phyloP scores from a whole-genome alignment of 2,113 vertebrate species.

The Urocynchramus pylzowi region DNA sequence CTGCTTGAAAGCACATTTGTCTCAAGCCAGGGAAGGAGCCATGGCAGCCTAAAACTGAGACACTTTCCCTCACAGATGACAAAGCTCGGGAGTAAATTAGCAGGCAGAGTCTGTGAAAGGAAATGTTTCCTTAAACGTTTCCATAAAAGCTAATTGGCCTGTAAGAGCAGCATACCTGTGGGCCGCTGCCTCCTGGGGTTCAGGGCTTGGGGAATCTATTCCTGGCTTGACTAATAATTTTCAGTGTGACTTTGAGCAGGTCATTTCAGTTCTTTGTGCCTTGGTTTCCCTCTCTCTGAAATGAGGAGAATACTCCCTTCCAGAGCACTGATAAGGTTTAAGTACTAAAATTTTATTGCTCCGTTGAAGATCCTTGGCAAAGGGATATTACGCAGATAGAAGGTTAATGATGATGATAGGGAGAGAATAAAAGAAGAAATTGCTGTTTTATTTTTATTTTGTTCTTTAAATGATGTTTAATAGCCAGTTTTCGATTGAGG shows the following conservation, averaged over 20 bases:
- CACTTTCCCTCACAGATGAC: background rate
- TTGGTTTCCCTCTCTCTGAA: conserved; percentile 23
- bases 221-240: conserved; percentile 12
- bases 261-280: conserved; percentile 45
- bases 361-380: conserved; percentile 15
- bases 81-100: conserved; percentile 45
- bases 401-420: conserved; percentile 56
- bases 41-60: background rate
- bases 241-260: conserved; percentile 34
- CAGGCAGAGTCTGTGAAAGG: conserved; percentile 42
- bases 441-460: conserved; percentile 62
- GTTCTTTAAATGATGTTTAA: conserved; percentile 61
- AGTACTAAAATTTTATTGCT: conserved; percentile 54
- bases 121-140: conserved; percentile 50
- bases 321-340: conserved; percentile 12
- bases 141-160: conserved; percentile 59
- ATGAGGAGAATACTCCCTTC: background rate
- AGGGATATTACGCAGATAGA: conserved; percentile 42
- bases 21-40: background rate
- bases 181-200: background rate
- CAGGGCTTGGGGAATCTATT: background rate
- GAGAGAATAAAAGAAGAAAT: conserved; percentile 53
- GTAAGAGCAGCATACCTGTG: conserved; percentile 24
- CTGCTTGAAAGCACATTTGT: background rate
- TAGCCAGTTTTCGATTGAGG: conserved; percentile 31